These are phyloP conservation scores for Parazoanthus swiftii DNA, from an alignment of 92 coral and sea anemone genomes.

Conservation along the genomic window DNA sequence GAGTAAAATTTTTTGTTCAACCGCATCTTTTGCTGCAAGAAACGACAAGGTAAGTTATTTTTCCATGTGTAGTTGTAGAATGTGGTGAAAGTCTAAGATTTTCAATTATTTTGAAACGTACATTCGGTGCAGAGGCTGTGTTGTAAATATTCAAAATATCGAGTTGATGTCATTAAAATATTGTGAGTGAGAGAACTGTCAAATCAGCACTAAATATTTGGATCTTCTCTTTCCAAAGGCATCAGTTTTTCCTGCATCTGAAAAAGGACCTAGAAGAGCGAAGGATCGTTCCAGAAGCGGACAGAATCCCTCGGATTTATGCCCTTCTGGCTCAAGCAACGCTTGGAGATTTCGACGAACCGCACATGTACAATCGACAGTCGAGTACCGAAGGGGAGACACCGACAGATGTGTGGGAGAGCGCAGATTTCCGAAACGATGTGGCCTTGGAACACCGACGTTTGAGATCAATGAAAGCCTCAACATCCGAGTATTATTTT, in stretches of 20 bases:
- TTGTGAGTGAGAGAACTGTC: constrained; percentile 51
- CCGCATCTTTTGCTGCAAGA: constrained; percentile 95
- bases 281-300: constrained; percentile 61
- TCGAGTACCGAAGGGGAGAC: constrained; percentile 49
- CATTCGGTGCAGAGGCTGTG: neutral
- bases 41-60: constrained; percentile 72
- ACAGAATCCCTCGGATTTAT: constrained; percentile 64
- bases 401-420: constrained; percentile 59
- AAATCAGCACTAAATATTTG: constrained; percentile 27
- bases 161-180: constrained; percentile 26
- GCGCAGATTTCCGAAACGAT: constrained; percentile 67
- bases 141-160: neutral
- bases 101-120: neutral
- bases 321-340: constrained; percentile 92
- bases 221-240: constrained; percentile 65
- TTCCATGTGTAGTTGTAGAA: neutral
- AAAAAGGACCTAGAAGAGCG: constrained; percentile 77
- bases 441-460: constrained; percentile 78
- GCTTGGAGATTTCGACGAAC: constrained; percentile 77
- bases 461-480: constrained; percentile 72
- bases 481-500: constrained; percentile 84
- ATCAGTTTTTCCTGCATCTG: constrained; percentile 85
- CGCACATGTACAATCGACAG: constrained; percentile 52
- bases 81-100: neutral
- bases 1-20: constrained; percentile 92